phyloP scores from a whole-genome alignment of 2,113 vertebrate species.

The Quiscalus mexicanus region DNA sequence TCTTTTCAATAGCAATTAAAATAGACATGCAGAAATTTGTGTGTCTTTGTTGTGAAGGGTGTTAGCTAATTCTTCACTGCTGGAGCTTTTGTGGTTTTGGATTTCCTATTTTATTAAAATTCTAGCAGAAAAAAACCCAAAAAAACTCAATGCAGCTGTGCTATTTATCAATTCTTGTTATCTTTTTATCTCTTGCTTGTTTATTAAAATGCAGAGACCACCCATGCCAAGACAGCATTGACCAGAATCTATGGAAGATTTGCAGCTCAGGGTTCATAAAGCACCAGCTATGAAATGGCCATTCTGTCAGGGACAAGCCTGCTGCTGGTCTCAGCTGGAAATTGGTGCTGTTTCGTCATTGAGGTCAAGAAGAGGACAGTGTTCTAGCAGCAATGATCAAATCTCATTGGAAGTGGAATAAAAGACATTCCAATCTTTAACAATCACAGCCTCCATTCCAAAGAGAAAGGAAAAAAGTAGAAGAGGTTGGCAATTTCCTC shows the following conservation, averaged over 20 bases:
- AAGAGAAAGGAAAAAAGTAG: neutral
- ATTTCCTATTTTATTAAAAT: constrained; percentile 21
- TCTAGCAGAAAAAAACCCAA: fast-evolving
- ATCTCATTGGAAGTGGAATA: neutral
- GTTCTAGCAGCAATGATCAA: neutral
- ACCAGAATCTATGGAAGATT: neutral
- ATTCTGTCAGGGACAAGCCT: neutral
- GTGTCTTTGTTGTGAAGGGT: neutral
- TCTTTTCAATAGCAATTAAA: neutral
- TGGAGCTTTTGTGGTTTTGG: neutral
- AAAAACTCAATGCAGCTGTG: neutral
- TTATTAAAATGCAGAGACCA: neutral
- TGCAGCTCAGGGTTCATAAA: neutral
- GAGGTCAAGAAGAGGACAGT: neutral
- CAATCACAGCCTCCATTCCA: neutral
- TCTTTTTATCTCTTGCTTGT: neutral
- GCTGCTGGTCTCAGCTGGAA: neutral
- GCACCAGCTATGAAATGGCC: neutral
- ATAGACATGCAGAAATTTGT: neutral
- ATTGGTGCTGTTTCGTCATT: neutral
- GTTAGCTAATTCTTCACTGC: neutral
- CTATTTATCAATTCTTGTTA: neutral
- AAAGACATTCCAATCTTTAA: neutral
- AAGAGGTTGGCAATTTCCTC: neutral
- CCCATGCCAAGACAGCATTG: fast-evolving